phyloP scores from a whole-genome alignment of 2,888 invertebrate species.

The Carcina quercana region DNA sequence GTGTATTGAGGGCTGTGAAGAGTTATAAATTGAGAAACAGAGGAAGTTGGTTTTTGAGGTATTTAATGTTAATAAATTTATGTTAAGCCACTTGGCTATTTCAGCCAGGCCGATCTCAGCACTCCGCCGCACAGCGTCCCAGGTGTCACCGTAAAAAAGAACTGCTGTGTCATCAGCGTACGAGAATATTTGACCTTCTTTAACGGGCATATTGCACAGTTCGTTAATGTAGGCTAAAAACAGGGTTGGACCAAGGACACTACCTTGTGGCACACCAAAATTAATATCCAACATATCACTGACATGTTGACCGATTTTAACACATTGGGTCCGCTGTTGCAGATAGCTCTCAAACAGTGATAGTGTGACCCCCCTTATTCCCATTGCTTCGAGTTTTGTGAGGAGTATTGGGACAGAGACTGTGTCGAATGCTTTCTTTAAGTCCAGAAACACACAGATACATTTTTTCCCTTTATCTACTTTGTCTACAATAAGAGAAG shows the following conservation, averaged over 20 bases:
- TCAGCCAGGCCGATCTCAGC: too few relatives aligned
- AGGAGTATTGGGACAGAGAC: too few relatives aligned
- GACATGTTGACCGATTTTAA: background rate
- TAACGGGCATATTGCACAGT: background rate
- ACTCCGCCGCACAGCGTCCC: too few relatives aligned
- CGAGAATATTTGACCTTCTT: background rate
- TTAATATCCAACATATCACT: background rate
- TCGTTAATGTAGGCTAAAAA: constrained; percentile 2
- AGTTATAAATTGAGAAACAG: too few relatives aligned
- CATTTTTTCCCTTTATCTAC: constrained; percentile 5
- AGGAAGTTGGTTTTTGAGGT: too few relatives aligned
- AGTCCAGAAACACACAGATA: constrained; percentile 3
- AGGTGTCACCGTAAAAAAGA: constrained; percentile 1
- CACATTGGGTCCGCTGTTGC: background rate
- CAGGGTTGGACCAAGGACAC: constrained; percentile 3
- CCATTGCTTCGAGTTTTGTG: background rate
- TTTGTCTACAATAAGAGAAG: background rate
- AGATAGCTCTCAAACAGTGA: background rate
- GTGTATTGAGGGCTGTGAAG: too few relatives aligned
- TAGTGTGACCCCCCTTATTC: background rate
- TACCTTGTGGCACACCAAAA: constrained; percentile 1
- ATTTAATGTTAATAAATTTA: too few relatives aligned
- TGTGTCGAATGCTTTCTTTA: constrained; percentile 5
- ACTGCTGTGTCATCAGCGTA: constrained; percentile 5
- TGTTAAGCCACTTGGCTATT: too few relatives aligned